Evolutionary conservation across 2,888 invertebrate species (phyloP), one percentile per base, ranked within the genome.

Genomic region (Sesamia inferens): DNA sequence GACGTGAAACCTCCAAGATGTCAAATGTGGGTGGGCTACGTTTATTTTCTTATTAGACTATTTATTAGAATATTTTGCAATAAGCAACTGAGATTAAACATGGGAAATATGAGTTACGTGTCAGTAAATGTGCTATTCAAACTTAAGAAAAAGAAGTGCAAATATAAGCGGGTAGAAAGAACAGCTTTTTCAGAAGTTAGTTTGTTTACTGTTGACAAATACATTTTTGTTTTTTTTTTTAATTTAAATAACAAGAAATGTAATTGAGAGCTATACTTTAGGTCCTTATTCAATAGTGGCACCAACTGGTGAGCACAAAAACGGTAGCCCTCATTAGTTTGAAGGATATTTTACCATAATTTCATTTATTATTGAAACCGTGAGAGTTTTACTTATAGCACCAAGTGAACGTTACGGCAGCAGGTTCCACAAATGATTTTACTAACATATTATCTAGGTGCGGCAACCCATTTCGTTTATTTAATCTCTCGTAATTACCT

Each of bases 401-500:
- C 16, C 13, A 42, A 16, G 57, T 44, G 16, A 61, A 61, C 22
- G 42, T 76, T 55, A 62, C 31, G 62, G 44, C 62, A 70, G 51
- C 74, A 65, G 61, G 11, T 57, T 44, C 16, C 48, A 22, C 61
- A 76, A 76, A 79, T 66, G 55, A 62, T 65, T 65, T 73, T 61
- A 79, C 73, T 48, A 79, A 73, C 57, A 62, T 61, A 31, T 39
- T 61, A 31, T 31, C 2, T 31, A 31, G 48, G 59, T 79, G 42
- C 58, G 63, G 47, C 31, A 74, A 64, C 62, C 62, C 80, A 55
- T 78, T 78, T 78, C 54, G 74, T 80, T 78, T 67, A 80, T 78
- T 74, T 75, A 78, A 78, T 80, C 80, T 75, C 42, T 59, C 68
- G 67, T 78, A 80, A 78, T 78, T 80, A 75, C 68, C 77, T 80